These are phyloP conservation scores for Bos indicus DNA, from an alignment of 2,113 vertebrate genomes.

Conservation along the genomic window DNA sequence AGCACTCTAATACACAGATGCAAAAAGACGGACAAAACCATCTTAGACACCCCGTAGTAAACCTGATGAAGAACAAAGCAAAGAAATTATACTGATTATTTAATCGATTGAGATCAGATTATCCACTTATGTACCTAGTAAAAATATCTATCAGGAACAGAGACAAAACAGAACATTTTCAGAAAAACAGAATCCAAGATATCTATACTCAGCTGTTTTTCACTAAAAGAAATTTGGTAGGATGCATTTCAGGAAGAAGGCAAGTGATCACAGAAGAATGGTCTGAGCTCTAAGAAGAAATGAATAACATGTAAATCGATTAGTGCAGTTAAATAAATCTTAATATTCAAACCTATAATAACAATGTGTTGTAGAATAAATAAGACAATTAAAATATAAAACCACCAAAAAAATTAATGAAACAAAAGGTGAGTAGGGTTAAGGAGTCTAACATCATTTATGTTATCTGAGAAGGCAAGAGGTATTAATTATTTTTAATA, in stretches of 20 bases:
- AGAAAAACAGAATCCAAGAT: background rate
- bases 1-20: background rate
- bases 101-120: background rate
- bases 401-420: background rate
- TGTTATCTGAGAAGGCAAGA: background rate
- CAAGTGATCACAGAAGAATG: background rate
- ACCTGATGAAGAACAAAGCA: background rate
- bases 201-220: background rate
- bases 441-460: background rate
- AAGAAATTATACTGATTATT: background rate
- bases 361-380: background rate
- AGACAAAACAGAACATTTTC: background rate
- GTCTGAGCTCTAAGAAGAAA: background rate
- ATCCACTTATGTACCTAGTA: background rate
- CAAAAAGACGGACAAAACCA: background rate
- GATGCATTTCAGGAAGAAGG: background rate
- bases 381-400: background rate
- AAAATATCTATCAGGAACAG: background rate
- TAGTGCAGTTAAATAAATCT: background rate
- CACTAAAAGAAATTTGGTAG: background rate
- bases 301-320: background rate
- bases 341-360: background rate
- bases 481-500: background rate
- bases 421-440: background rate
- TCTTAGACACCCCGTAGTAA: background rate